Evolutionary conservation across 2,797 vertebrate species (phyloP), one percentile per base, ranked within the genome.

Genomic region (Semotilus atromaculatus): DNA sequence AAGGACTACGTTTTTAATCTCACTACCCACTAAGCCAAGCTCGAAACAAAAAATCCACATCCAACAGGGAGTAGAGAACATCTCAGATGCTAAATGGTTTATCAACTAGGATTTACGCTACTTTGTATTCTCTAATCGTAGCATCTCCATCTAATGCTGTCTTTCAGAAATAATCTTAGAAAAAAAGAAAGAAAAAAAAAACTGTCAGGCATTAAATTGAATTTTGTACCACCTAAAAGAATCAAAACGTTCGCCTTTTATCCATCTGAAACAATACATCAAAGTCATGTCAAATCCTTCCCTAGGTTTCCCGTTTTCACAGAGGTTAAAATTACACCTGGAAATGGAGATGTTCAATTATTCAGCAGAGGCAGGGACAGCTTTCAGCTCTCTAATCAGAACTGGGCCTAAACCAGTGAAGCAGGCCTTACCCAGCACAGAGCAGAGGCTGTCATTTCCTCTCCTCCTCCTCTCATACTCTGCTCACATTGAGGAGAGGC

Each of bases 301-400:
- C 82, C 71, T 68, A 58, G 81, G 53, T 84, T 51, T 78, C 85
- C 80, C 40, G 31, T 68, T 89, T 87, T 83, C 81, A 85, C 82
- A 74, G 81, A 82, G 86, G 88, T 91, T 87, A 87, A 90, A 91
- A 90, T 87, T 86, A 88, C 82, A 89, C 66, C 88, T 85, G 82
- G 80, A 92, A 91, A 89, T 81, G 83, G 82, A 89, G 62, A 90
- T 79, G 72, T 86, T 93, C 83, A 92, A 90, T 92, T 84, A 93
- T 92, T 89, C 86, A 93, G 88, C 66, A 87, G 89, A 75, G 89
- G 88, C 64, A 70, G 73, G 70, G 80, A 88, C 80, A 83, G 85
- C 89, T 91, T 85, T 85, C 83, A 85, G 38, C 76, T 71, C 90
- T 92, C 87, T 89, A 88, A 91, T 90, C 91, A 91, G 87, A 85